These are phyloP conservation scores for Sinohyriopsis cumingii DNA, from an alignment of 2,888 invertebrate species.

Conservation along the genomic window DNA sequence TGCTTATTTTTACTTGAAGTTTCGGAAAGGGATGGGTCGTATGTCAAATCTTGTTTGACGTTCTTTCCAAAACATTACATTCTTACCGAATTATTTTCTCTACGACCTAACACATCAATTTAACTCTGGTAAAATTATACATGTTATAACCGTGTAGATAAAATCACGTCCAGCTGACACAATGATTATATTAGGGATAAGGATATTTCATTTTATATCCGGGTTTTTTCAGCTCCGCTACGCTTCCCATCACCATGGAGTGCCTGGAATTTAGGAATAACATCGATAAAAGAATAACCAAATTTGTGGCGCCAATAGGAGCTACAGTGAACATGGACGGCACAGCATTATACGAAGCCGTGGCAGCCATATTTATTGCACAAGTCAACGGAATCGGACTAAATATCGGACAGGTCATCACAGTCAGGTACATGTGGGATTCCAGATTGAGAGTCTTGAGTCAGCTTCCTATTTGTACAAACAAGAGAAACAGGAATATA, in stretches of 20 bases:
- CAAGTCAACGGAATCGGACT: conserved; percentile 88
- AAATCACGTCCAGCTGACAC: too few species aligned
- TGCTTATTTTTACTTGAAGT: too few species aligned
- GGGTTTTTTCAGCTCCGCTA: conserved; percentile 81
- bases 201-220: too few species aligned
- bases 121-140: too few species aligned
- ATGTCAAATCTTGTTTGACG: too few species aligned
- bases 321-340: conserved; percentile 78
- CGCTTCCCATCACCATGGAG: conserved; percentile 89
- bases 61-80: too few species aligned
- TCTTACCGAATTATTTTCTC: too few species aligned
- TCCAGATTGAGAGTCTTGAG: neutral
- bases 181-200: too few species aligned
- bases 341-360: conserved; percentile 83
- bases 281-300: conserved; percentile 86
- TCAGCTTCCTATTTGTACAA: neutral
- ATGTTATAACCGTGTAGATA: too few species aligned
- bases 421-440: conserved; percentile 82
- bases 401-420: conserved; percentile 87
- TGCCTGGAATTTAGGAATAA: conserved; percentile 88
- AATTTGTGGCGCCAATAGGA: conserved; percentile 91
- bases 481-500: neutral
- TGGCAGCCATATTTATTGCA: conserved; percentile 89
- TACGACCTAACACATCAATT: too few species aligned
- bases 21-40: too few species aligned